A percentile compares a stretch with the other conserved stretches of the same genome.
Conservation (phyloP, 2,888 invertebrate genomes). For the Mesopsocus fuscifrons region DNA sequence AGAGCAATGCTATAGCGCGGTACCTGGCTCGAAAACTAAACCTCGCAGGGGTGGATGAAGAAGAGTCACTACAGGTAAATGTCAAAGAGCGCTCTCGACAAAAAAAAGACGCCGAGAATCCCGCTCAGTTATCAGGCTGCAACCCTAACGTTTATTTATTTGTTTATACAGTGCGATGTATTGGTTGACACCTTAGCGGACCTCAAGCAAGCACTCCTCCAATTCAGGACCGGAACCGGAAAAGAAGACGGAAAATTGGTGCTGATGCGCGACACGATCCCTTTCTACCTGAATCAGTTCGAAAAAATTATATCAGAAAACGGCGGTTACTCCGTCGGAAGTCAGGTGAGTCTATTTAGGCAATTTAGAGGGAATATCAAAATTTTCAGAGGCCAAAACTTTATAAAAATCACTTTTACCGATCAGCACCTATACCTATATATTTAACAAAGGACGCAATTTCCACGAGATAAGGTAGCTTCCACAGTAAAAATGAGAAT, state of each 20-base stretch:
- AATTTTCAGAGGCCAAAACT: too few species aligned
- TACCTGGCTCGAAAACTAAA: constrained; percentile 33
- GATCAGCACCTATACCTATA: neutral
- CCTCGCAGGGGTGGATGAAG: constrained; percentile 32
- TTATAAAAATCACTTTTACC: too few species aligned
- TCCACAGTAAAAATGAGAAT: too few species aligned
- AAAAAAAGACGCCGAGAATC: too few species aligned
- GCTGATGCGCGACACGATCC: constrained; percentile 32
- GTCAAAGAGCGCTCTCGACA: too few species aligned
- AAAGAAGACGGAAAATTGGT: constrained; percentile 33
- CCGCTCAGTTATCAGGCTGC: too few species aligned
- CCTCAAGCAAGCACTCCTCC: constrained; percentile 30
- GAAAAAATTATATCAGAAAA: constrained; percentile 33
- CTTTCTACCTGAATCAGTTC: constrained; percentile 33
- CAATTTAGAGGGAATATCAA: too few species aligned
- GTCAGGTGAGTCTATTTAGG: constrained; percentile 25
- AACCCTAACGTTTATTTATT: too few species aligned
- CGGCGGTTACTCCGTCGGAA: constrained; percentile 33
- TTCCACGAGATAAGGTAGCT: neutral
- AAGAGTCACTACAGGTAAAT: constrained; percentile 34
- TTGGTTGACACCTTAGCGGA: constrained; percentile 34
- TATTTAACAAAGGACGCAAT: neutral
- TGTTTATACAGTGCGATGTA: constrained; percentile 35
- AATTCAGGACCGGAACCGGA: constrained; percentile 30
- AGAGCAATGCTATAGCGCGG: constrained; percentile 35